A percentile compares a stretch with the other conserved stretches of the same genome.
phyloP scores from a whole-genome alignment of 2,113 vertebrate species.

The Elephantulus edwardii region DNA sequence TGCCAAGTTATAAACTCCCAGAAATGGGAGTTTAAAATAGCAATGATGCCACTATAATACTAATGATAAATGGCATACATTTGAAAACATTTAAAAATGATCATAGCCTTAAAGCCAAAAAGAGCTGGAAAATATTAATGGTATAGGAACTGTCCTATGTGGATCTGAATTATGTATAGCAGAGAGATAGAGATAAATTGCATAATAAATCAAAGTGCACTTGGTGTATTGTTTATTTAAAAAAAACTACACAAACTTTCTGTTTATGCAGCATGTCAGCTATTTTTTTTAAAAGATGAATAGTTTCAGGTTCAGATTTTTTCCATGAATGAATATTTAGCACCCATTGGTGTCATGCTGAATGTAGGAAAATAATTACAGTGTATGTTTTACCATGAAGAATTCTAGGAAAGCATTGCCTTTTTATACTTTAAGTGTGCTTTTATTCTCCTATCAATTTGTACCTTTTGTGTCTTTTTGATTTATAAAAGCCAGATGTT shows the following conservation, averaged over 20 bases:
- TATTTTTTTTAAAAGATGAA: constrained; percentile 85
- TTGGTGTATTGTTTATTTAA: constrained; percentile 84
- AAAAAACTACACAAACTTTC: constrained; percentile 77
- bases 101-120: constrained; percentile 85
- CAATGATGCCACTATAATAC: constrained; percentile 79
- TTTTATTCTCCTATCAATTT: constrained; percentile 78
- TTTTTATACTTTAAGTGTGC: constrained; percentile 71
- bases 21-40: constrained; percentile 83
- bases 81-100: constrained; percentile 87
- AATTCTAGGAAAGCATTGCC: constrained; percentile 70
- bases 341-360: constrained; percentile 74
- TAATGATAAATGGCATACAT: constrained; percentile 86
- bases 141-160: constrained; percentile 81
- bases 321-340: constrained; percentile 85
- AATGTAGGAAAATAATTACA: constrained; percentile 83
- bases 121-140: constrained; percentile 86
- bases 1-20: constrained; percentile 79
- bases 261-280: constrained; percentile 84
- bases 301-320: constrained; percentile 84
- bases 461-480: constrained; percentile 73
- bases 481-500: constrained; percentile 73
- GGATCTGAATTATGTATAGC: constrained; percentile 86
- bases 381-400: constrained; percentile 75
- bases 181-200: constrained; percentile 86
- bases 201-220: constrained; percentile 87